These are phyloP conservation scores for Eurosta solidaginis DNA, from an alignment of 1,140 invertebrate species.

Conservation along the genomic window DNA sequence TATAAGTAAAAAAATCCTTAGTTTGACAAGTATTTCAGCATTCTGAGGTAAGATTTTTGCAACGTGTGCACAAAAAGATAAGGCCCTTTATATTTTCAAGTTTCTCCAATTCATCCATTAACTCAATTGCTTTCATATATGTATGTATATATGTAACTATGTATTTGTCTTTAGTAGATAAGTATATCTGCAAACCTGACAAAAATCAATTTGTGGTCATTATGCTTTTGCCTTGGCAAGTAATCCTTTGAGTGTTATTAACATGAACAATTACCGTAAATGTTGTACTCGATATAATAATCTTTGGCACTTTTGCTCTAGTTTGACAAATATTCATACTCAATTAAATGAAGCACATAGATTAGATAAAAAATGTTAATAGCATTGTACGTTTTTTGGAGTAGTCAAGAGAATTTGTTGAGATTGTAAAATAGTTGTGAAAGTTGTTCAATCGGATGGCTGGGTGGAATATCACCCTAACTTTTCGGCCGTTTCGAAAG, in stretches of 20 bases:
- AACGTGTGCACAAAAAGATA: no score
- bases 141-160: background rate
- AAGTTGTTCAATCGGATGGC: no score
- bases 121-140: background rate
- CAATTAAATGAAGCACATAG: no score
- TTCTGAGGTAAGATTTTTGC: no score
- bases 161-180: background rate
- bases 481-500: no score
- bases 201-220: background rate
- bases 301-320: background rate
- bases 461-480: no score
- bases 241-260: slow-evolving; percentile 13
- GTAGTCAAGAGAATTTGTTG: no score
- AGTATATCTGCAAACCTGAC: background rate
- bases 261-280: slow-evolving; percentile 6
- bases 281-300: background rate
- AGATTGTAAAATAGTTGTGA: no score
- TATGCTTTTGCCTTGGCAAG: background rate
- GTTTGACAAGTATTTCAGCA: no score
- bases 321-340: background rate
- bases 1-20: background rate
- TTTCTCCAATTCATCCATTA: background rate
- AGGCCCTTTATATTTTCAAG: background rate
- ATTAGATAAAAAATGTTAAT: no score
- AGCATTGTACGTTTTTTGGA: no score